Conservation (phyloP, 2,888 invertebrate genomes). For the Dynastes maya region DNA sequence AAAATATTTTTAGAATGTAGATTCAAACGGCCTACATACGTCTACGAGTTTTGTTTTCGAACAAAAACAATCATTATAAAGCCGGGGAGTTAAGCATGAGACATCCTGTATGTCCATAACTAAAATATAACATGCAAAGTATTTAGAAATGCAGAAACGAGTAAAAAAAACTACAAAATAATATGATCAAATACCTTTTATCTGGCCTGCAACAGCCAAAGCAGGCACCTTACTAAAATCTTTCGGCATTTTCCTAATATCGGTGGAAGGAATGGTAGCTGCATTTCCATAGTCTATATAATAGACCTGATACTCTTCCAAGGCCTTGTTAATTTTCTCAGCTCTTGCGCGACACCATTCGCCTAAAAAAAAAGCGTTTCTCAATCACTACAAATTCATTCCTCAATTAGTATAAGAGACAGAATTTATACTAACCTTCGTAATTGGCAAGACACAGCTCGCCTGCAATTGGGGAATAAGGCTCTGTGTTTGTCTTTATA, state of each 20-base stretch:
- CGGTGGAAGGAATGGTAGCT: slow-evolving; percentile 51
- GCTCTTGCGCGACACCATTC: slow-evolving; percentile 61
- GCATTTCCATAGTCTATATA: slow-evolving; percentile 65
- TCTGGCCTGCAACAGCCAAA: slow-evolving; percentile 26
- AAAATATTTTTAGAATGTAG: no score
- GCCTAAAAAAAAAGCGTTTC: slow-evolving; percentile 53
- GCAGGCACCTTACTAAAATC: slow-evolving; percentile 57
- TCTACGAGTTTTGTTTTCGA: no score
- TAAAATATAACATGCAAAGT: no score
- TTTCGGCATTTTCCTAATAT: slow-evolving; percentile 60
- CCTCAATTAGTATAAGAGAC: no score
- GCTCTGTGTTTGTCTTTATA: slow-evolving; percentile 51
- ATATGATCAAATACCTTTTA: slow-evolving; percentile 33
- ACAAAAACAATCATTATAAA: no score
- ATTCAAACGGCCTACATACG: no score
- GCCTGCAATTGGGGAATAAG: slow-evolving; percentile 57
- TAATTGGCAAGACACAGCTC: slow-evolving; percentile 62
- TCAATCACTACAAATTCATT: no score
- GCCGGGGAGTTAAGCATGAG: no score
- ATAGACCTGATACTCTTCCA: slow-evolving; percentile 54
- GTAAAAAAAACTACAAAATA: no score
- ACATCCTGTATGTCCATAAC: no score
- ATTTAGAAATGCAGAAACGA: no score
- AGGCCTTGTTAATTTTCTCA: slow-evolving; percentile 51
- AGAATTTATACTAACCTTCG: slow-evolving; percentile 51